These are phyloP conservation scores for Chymomyza fuscimana DNA, from an alignment of 2,888 invertebrate genomes.

Conservation along the genomic window DNA sequence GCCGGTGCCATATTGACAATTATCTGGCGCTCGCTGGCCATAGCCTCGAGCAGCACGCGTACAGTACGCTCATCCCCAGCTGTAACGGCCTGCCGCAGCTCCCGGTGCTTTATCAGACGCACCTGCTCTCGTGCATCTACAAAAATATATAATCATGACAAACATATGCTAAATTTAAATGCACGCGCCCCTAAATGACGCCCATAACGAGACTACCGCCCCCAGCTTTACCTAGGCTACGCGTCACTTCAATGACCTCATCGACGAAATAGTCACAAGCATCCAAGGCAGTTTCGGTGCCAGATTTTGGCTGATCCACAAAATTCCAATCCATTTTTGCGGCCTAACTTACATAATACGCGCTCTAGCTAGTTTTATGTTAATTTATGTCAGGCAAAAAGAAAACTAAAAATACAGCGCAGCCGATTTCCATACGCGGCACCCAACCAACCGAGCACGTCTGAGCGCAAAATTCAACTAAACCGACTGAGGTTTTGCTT, in stretches of 20 bases:
- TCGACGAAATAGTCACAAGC: slow-evolving; percentile 86
- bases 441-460: slow-evolving; percentile 34
- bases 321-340: slow-evolving; percentile 78
- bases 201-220: not conserved
- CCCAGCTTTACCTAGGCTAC: slow-evolving; percentile 79
- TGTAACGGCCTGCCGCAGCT: slow-evolving; percentile 87
- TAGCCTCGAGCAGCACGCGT: slow-evolving; percentile 84
- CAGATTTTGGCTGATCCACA: slow-evolving; percentile 77
- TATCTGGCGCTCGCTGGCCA: slow-evolving; percentile 85
- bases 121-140: slow-evolving; percentile 84
- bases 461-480: slow-evolving; percentile 46
- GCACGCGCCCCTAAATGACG: not conserved
- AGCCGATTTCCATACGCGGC: not conserved
- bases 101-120: slow-evolving; percentile 86
- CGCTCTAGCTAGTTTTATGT: slow-evolving; percentile 16
- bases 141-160: slow-evolving; percentile 3
- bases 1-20: slow-evolving; percentile 93
- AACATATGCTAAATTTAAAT: slow-evolving; percentile 27
- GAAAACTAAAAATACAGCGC: slow-evolving; percentile 2
- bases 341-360: slow-evolving; percentile 45
- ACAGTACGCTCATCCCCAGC: slow-evolving; percentile 87
- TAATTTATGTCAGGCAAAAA: slow-evolving; percentile 32
- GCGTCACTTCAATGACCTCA: slow-evolving; percentile 83
- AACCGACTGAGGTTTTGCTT: slow-evolving; percentile 14
- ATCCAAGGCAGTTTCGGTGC: slow-evolving; percentile 84